These are phyloP conservation scores for Chelon auratus DNA, from an alignment of 2,797 vertebrate species.

Conservation along the genomic window DNA sequence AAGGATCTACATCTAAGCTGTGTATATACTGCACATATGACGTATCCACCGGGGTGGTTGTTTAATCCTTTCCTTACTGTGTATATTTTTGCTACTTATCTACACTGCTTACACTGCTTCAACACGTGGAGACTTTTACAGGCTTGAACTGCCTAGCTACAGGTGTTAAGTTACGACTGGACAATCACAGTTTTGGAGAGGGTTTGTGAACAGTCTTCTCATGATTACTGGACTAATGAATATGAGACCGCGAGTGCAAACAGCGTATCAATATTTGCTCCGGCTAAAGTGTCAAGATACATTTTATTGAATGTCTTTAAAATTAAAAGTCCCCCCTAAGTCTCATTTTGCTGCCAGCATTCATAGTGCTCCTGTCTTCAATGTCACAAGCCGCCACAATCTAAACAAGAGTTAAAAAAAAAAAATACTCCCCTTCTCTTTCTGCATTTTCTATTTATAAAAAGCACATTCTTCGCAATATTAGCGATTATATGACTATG, in stretches of 20 bases:
- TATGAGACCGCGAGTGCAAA: constrained; percentile 33
- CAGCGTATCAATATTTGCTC: constrained; percentile 36
- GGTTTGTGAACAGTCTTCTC: constrained; percentile 4
- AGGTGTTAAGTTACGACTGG: not conserved
- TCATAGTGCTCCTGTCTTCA: constrained; percentile 27
- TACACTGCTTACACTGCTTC: not conserved
- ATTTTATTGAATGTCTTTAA: constrained; percentile 53
- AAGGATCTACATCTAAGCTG: not conserved
- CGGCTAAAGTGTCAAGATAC: constrained; percentile 41
- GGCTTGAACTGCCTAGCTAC: not conserved
- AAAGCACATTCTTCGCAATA: constrained; percentile 81
- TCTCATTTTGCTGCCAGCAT: constrained; percentile 42
- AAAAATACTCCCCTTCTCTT: constrained; percentile 18
- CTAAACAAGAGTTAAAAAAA: constrained; percentile 72
- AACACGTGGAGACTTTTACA: not conserved
- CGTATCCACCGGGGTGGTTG: not conserved
- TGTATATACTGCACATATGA: not conserved
- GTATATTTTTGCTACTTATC: not conserved
- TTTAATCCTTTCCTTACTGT: constrained; percentile 3
- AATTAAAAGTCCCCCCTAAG: constrained; percentile 46
- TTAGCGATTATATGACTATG: constrained; percentile 80
- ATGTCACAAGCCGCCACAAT: constrained; percentile 58
- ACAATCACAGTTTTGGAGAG: not conserved
- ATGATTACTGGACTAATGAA: constrained; percentile 48
- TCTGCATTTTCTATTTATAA: constrained; percentile 78